Evolutionary conservation across 1,140 invertebrate species (phyloP).

Genomic region (Hydropsyche tenuis): DNA sequence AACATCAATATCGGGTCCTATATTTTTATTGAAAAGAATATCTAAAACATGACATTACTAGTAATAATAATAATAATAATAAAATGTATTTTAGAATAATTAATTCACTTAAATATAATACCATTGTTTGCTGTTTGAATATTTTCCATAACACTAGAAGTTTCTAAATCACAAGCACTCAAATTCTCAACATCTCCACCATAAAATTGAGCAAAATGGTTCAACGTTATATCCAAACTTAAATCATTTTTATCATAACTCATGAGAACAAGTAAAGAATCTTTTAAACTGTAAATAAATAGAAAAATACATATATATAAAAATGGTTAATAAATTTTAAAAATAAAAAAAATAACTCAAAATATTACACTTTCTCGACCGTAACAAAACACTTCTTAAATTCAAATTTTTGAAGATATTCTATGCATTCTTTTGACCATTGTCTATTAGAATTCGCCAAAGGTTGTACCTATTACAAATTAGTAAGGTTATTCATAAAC

Average conservation of each 20-base stretch:
- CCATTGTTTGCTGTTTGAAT: no score
- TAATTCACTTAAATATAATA: no score
- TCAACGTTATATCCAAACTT: neutral
- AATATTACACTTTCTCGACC: neutral
- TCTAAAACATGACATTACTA: neutral
- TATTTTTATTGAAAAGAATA: neutral
- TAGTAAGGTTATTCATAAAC: neutral
- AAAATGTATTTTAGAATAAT: no score
- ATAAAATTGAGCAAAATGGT: neutral
- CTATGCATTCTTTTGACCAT: conserved; percentile 4
- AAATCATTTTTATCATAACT: neutral
- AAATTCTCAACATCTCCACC: neutral
- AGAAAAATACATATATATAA: neutral
- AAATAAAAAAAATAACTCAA: conserved; percentile 4
- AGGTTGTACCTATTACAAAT: conserved; percentile 12
- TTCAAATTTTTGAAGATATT: neutral
- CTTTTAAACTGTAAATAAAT: neutral
- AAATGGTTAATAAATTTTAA: neutral
- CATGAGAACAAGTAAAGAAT: neutral
- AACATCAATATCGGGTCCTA: neutral
- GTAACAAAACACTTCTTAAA: neutral
- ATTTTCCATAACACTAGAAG: no score
- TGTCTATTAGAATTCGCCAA: neutral
- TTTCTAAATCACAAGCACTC: no score
- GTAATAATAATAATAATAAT: no score